Percentiles rank a stretch among this genome's conserved stretches.
Conservation (phyloP, 2,888 invertebrate species). For the Monopis laevigella region DNA sequence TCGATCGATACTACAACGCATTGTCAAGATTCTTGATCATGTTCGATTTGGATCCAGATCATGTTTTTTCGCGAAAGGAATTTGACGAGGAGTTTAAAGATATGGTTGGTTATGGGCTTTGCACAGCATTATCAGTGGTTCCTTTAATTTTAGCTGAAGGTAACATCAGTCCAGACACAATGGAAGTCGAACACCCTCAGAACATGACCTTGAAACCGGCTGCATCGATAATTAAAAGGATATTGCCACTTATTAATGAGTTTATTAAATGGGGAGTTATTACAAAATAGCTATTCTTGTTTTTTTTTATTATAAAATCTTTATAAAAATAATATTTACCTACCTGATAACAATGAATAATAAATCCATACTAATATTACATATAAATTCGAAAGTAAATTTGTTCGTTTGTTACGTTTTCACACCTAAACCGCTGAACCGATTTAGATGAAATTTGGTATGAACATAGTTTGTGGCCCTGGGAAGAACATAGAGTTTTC, state of each 20-base stretch:
- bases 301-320: too few relatives aligned
- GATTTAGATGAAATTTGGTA: too few relatives aligned
- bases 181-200: too few relatives aligned
- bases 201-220: neutral
- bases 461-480: too few relatives aligned
- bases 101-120: conserved; percentile 12
- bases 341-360: too few relatives aligned
- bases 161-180: neutral
- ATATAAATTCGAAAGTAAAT: too few relatives aligned
- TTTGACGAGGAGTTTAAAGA: conserved; percentile 33
- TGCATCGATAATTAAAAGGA: neutral
- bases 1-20: conserved; percentile 28
- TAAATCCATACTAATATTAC: too few relatives aligned
- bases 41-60: conserved; percentile 27
- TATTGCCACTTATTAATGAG: conserved; percentile 1
- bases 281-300: too few relatives aligned
- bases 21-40: conserved; percentile 26
- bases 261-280: conserved; percentile 8
- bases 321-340: too few relatives aligned
- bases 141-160: neutral
- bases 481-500: too few relatives aligned
- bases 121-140: neutral
- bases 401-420: too few relatives aligned
- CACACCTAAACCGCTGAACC: too few relatives aligned
- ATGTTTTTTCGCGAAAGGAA: conserved; percentile 30